Evolutionary conservation across 1,140 invertebrate genomes (phyloP).

Genomic region (Pseudomyrmex cubaensis): DNA sequence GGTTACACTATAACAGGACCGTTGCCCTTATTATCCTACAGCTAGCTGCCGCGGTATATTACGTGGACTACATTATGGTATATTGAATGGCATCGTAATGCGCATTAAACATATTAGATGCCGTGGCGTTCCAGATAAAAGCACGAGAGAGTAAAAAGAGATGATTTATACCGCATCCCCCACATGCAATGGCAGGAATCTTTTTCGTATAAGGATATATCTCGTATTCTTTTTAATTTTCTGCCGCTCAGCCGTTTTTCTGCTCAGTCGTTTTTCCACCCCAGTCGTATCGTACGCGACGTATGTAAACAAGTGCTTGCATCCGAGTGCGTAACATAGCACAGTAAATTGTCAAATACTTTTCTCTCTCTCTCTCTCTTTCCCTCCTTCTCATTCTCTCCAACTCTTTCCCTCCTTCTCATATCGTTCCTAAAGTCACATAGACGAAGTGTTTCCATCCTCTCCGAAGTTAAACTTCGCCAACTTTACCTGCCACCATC

Average conservation of each 20-base stretch:
- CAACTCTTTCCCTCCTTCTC: neutral
- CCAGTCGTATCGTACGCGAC: neutral
- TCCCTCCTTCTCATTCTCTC: neutral
- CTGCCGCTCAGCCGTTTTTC: constrained; percentile 3
- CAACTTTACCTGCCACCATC: constrained; percentile 44
- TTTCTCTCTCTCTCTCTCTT: constrained; percentile 21
- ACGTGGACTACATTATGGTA: constrained; percentile 39
- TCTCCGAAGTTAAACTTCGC: constrained; percentile 42
- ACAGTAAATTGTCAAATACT: constrained; percentile 1
- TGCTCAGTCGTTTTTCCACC: neutral
- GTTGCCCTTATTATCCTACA: constrained; percentile 54
- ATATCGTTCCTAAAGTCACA: constrained; percentile 38
- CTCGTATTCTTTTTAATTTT: constrained; percentile 36
- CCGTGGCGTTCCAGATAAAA: constrained; percentile 24
- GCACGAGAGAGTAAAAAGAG: constrained; percentile 39
- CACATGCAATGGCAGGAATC: constrained; percentile 17
- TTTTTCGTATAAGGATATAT: constrained; percentile 8
- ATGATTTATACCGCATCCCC: constrained; percentile 44
- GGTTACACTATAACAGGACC: constrained; percentile 46
- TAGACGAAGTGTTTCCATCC: neutral
- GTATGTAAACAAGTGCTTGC: constrained; percentile 29
- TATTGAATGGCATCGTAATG: constrained; percentile 60
- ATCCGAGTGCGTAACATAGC: neutral
- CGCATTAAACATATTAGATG: constrained; percentile 65
- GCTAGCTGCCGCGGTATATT: constrained; percentile 24